phyloP scores from a whole-genome alignment of 2,888 invertebrate species.

The Eledone cirrhosa region DNA sequence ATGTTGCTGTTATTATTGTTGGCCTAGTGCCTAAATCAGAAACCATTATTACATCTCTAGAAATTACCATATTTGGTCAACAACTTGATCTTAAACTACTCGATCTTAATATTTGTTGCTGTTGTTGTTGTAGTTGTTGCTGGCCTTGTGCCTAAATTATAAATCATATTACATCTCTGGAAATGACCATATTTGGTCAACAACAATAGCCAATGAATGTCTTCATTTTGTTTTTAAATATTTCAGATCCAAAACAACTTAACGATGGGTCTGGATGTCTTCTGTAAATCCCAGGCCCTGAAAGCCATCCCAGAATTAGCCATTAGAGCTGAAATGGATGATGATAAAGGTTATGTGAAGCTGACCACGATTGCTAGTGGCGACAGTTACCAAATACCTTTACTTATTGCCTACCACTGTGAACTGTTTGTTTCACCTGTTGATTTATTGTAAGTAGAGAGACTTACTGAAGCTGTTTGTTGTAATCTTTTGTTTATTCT shows the following conservation, averaged over 20 bases:
- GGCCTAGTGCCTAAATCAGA: no score
- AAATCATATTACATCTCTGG: no score
- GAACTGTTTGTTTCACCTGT: constrained; percentile 79
- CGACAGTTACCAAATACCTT: constrained; percentile 79
- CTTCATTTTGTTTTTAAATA: not conserved
- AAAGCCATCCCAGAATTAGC: constrained; percentile 63
- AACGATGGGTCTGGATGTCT: constrained; percentile 78
- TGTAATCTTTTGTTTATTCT: no score
- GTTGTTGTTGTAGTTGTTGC: no score
- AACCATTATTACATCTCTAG: no score
- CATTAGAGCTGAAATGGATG: constrained; percentile 27
- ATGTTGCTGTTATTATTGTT: no score
- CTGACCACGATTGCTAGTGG: constrained; percentile 79
- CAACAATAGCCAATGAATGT: no score
- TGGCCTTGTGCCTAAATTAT: no score
- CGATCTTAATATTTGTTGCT: no score
- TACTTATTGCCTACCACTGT: constrained; percentile 83
- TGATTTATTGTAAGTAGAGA: constrained; percentile 73
- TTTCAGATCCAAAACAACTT: constrained; percentile 74
- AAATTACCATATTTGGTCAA: no score
- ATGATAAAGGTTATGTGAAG: constrained; percentile 76
- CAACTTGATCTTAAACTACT: no score
- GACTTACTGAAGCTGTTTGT: not conserved
- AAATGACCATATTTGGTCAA: no score
- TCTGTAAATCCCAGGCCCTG: constrained; percentile 78